Evolutionary conservation across 2,888 invertebrate genomes (phyloP), one percentile per base, ranked within the genome.

Genomic region (Anticlea derivata): DNA sequence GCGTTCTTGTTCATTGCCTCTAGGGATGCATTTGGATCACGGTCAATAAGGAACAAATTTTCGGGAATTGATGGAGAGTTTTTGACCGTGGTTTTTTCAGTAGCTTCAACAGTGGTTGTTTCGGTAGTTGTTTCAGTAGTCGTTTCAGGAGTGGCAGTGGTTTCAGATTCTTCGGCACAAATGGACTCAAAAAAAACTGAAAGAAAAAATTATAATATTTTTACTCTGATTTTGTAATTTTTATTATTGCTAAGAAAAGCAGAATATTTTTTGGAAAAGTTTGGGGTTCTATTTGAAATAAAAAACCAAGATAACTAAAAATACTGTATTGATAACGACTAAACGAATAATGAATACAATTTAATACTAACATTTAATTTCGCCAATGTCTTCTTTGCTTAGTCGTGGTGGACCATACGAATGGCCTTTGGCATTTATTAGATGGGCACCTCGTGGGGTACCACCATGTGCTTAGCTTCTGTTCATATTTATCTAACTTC

Each of bases 351-450:
- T 0, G 17, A 8, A n/a, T 46, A 52, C 52, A 47, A 47, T 20
- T 0, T 27, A 8, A n/a, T 46, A 52, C 52, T 52, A 47, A 52
- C 41, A 43, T 46, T 51, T 51, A 46, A 31, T 41, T 38, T 43
- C 47, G 35, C 37, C 37, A 11, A 5, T 17, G 22, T 11, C 11
- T 47, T 41, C 7, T 48, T 10, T 1, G 7, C 23, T 35, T 48
- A 3, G 12, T 43, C 11, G 58, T 54, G 5, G 43, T 51, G 6
- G 31, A 12, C 52, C 52, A 52, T 17, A 11, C n/a, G 5, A 12
- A 1, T 5, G 52, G 52, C 38, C 52, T 47, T 20, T 52, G 47
- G 37, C 52, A 52, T 38, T 38, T 37, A 33, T 38, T 43, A 23
- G 31, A 26, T 17, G 17, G 34, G 8, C 52, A 52, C 10, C 17